Percentiles rank a stretch among this genome's conserved stretches.
phyloP scores from a whole-genome alignment of 2,113 vertebrate genomes.

The Chionis minor region DNA sequence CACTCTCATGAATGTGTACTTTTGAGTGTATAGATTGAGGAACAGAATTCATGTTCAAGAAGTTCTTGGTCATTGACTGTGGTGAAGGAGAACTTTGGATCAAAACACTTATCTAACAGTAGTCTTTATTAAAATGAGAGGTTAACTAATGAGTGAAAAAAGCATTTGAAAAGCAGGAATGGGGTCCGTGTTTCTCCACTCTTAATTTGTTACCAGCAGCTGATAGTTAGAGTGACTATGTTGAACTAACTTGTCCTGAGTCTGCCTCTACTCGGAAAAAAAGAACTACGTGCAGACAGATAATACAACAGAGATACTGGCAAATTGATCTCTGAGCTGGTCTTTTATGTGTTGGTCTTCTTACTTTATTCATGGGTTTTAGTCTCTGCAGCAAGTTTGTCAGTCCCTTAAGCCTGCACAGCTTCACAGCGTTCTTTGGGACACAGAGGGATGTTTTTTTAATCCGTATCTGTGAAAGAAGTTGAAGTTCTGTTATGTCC shows the following conservation, averaged over 20 bases:
- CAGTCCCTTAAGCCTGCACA: neutral
- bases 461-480: neutral
- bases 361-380: neutral
- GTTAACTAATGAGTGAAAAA: neutral
- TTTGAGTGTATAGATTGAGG: neutral
- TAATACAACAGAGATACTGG: neutral
- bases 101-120: neutral
- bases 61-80: neutral
- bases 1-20: neutral
- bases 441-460: neutral
- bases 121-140: neutral
- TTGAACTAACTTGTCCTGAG: neutral
- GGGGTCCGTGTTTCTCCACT: neutral
- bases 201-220: neutral
- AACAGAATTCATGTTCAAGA: neutral
- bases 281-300: neutral
- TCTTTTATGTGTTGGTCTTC: neutral
- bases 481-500: neutral
- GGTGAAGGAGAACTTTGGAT: neutral
- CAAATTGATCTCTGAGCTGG: neutral
- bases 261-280: neutral
- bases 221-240: neutral
- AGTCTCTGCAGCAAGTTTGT: neutral
- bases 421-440: neutral
- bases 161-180: neutral